Conservation (phyloP, 2,888 invertebrate species). For the Drosophila paramelanica region DNA sequence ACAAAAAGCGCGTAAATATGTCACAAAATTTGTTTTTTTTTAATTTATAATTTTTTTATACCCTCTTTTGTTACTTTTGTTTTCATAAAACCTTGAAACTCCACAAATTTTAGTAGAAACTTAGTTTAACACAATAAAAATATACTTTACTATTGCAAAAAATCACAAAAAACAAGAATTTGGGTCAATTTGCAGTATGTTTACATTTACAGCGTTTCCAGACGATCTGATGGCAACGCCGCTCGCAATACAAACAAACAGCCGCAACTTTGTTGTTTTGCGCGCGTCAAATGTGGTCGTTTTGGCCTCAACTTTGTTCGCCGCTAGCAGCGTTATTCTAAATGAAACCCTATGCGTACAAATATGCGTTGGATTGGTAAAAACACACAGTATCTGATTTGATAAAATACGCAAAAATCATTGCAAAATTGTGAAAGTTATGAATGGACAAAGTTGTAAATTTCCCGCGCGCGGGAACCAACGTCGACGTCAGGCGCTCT, state of each 20-base stretch:
- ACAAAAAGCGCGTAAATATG: not conserved
- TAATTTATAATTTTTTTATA: not conserved
- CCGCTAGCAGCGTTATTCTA: slow-evolving; percentile 48
- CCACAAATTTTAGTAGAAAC: not conserved
- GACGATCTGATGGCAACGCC: slow-evolving; percentile 69
- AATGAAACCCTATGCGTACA: slow-evolving; percentile 59
- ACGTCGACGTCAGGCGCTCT: slow-evolving; percentile 55
- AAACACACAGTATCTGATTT: slow-evolving; percentile 77
- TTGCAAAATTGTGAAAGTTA: slow-evolving; percentile 53
- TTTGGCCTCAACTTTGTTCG: slow-evolving; percentile 71
- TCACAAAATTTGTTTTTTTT: not conserved
- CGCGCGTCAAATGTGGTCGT: slow-evolving; percentile 62
- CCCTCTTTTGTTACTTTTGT: not conserved
- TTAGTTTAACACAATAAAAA: not conserved
- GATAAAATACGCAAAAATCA: slow-evolving; percentile 63
- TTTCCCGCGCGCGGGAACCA: slow-evolving; percentile 84
- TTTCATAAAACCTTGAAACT: not conserved
- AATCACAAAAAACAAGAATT: slow-evolving; percentile 5
- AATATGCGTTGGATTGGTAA: slow-evolving; percentile 49
- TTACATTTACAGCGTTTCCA: slow-evolving; percentile 35
- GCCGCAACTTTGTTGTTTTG: slow-evolving; percentile 72
- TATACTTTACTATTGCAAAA: slow-evolving; percentile 1
- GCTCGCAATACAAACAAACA: slow-evolving; percentile 63
- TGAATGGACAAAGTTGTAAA: slow-evolving; percentile 61
- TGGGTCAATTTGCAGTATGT: slow-evolving; percentile 36